Evolutionary conservation across 2,888 invertebrate genomes (phyloP).

Genomic region (Abrostola triplasia): DNA sequence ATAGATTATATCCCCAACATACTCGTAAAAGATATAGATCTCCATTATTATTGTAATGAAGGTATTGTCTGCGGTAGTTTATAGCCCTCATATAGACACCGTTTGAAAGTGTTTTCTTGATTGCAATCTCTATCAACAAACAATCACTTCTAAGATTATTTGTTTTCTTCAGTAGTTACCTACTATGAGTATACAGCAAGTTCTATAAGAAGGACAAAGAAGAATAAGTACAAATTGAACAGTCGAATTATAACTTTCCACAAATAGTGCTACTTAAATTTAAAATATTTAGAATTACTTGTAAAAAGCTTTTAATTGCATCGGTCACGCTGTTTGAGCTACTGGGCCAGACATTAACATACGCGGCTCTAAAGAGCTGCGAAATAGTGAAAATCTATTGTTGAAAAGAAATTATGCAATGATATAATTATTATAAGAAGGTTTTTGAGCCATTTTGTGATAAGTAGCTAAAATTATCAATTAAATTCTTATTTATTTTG

Average conservation of each 20-base stretch:
- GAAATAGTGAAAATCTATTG: constrained; percentile 67
- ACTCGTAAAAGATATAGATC: not conserved
- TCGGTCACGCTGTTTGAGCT: constrained; percentile 70
- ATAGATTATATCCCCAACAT: constrained; percentile 2
- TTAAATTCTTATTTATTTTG: no score
- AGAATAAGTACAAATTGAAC: constrained; percentile 15
- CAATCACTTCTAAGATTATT: not conserved
- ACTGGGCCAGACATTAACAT: constrained; percentile 74
- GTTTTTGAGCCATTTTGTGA: not conserved
- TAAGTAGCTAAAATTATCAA: not conserved
- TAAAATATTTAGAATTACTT: constrained; percentile 37
- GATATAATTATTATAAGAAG: constrained; percentile 19
- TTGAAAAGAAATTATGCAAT: constrained; percentile 67
- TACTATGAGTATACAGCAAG: no score
- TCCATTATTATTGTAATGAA: constrained; percentile 15
- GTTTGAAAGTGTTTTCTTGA: constrained; percentile 19
- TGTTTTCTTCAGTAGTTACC: not conserved
- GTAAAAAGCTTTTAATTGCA: constrained; percentile 66
- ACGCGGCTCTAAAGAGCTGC: constrained; percentile 57
- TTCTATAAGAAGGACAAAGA: constrained; percentile 4
- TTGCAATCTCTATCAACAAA: constrained; percentile 5
- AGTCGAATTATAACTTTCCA: constrained; percentile 33
- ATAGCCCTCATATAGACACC: constrained; percentile 6
- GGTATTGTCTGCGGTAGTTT: constrained; percentile 18
- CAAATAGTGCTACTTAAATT: constrained; percentile 14